A percentile compares a stretch with the other conserved stretches of the same genome.
Conservation (phyloP, 2,113 vertebrate genomes). For the Proterorhinus semilunaris region DNA sequence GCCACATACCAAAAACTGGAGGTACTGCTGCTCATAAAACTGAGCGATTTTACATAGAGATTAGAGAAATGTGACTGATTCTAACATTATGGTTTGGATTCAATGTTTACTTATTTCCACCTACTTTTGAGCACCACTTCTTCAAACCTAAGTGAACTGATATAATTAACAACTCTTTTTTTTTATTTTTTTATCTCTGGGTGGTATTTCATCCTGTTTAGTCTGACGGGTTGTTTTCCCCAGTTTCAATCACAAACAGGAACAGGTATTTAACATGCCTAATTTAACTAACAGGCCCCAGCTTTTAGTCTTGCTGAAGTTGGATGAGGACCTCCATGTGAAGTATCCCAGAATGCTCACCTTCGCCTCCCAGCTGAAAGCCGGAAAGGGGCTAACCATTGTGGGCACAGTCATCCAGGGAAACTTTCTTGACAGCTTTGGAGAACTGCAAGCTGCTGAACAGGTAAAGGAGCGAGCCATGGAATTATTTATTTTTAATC, state of each 20-base stretch:
- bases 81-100: too few relatives aligned
- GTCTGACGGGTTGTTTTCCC: neutral
- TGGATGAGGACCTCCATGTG: conserved; percentile 96
- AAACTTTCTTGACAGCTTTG: conserved; percentile 93
- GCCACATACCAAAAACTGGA: conserved; percentile 98
- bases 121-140: too few relatives aligned
- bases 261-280: neutral
- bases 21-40: conserved; percentile 67
- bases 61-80: too few relatives aligned
- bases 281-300: conserved; percentile 82
- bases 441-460: conserved; percentile 94
- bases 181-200: neutral
- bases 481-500: neutral
- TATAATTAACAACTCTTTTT: neutral
- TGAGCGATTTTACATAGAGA: too few relatives aligned
- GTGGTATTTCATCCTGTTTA: neutral
- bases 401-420: conserved; percentile 94
- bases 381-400: conserved; percentile 96
- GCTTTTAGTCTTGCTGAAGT: conserved; percentile 91
- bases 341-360: conserved; percentile 96
- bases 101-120: too few relatives aligned
- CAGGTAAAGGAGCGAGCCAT: conserved; percentile 75
- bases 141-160: too few relatives aligned
- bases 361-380: conserved; percentile 96
- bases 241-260: neutral